phyloP scores from a whole-genome alignment of 1,140 invertebrate genomes.

The Drosophila truncata region DNA sequence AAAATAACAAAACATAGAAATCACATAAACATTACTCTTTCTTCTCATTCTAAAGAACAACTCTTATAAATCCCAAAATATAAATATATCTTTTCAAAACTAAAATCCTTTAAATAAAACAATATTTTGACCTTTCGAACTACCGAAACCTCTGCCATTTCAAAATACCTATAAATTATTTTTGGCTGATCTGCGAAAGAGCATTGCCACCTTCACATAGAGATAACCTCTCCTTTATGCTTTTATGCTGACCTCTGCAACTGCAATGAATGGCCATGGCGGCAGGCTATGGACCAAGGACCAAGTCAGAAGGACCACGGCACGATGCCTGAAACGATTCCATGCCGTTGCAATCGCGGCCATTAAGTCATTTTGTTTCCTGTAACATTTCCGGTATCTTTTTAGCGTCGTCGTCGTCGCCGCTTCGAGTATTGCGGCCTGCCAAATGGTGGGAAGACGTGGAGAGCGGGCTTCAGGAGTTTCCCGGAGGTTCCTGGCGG shows the following conservation, averaged over 20 bases:
- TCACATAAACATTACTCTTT: neutral
- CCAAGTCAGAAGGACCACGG: constrained; percentile 10
- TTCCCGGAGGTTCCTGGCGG: constrained; percentile 11
- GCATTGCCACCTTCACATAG: constrained; percentile 16
- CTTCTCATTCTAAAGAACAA: neutral
- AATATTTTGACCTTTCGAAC: neutral
- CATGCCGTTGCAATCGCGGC: constrained; percentile 73
- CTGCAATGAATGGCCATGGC: constrained; percentile 67
- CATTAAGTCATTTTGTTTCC: constrained; percentile 84
- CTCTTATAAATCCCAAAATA: too few species aligned
- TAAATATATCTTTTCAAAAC: neutral
- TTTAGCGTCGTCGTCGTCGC: constrained; percentile 63
- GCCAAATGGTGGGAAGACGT: constrained; percentile 5
- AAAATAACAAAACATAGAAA: too few species aligned
- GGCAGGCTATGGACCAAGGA: constrained; percentile 36
- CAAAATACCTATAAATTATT: constrained; percentile 2
- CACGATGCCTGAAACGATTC: constrained; percentile 56
- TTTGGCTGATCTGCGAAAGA: constrained; percentile 24
- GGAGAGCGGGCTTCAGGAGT: constrained; percentile 2
- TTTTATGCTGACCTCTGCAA: constrained; percentile 66
- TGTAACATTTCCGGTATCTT: constrained; percentile 81
- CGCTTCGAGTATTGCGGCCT: constrained; percentile 29
- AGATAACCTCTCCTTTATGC: constrained; percentile 54
- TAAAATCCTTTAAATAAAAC: neutral
- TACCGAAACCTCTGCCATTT: neutral